Evolutionary conservation across 1,140 invertebrate genomes (phyloP).

Genomic region (Muscidifurax raptorellus): DNA sequence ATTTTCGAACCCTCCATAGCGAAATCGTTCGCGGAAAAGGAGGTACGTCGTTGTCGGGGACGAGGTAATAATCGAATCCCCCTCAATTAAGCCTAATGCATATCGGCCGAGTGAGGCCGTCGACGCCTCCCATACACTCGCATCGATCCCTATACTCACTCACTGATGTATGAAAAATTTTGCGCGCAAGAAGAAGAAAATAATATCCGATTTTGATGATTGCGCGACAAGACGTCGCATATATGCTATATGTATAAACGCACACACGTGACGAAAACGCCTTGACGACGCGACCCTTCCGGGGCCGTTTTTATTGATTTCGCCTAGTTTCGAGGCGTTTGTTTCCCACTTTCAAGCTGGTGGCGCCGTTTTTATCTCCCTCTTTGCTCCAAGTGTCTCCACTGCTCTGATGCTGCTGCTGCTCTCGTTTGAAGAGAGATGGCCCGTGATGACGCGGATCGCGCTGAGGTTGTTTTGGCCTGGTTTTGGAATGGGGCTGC

Average conservation of each 20-base stretch:
- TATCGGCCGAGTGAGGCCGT: neutral
- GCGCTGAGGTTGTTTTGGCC: neutral
- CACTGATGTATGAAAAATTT: neutral
- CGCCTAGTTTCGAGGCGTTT: slow-evolving; percentile 36
- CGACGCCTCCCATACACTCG: neutral
- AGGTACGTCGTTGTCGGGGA: neutral
- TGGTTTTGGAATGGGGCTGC: neutral
- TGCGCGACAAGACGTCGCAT: neutral
- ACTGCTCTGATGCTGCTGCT: too few species aligned
- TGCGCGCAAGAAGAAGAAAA: neutral
- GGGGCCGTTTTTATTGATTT: slow-evolving; percentile 41
- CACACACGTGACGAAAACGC: neutral
- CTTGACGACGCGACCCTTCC: slow-evolving; percentile 3
- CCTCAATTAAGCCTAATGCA: neutral
- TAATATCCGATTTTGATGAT: neutral
- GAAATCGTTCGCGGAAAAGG: neutral
- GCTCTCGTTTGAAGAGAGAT: neutral
- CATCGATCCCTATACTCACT: neutral
- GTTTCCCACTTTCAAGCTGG: neutral
- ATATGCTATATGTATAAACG: neutral
- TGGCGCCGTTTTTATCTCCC: slow-evolving; percentile 18
- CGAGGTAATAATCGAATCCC: neutral
- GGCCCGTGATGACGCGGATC: neutral
- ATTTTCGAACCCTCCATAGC: neutral
- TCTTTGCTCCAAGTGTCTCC: neutral